phyloP scores from a whole-genome alignment of 1,140 invertebrate species.

The Galleria mellonella region DNA sequence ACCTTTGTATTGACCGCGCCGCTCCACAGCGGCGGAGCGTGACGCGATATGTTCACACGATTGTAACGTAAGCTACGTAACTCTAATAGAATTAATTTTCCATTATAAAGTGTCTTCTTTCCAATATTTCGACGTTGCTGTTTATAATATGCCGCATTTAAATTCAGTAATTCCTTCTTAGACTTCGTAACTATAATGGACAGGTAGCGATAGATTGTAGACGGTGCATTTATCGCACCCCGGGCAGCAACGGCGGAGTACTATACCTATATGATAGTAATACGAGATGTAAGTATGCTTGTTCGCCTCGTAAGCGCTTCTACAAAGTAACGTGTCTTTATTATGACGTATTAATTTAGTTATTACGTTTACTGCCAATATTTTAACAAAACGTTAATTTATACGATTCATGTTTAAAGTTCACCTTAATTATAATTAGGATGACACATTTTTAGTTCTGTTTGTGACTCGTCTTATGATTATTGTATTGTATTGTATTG shows the following conservation, averaged over 20 bases:
- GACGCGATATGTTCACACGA: conserved; percentile 34
- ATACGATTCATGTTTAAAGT: conserved; percentile 37
- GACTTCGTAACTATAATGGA: conserved; percentile 28
- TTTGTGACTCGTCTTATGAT: conserved; percentile 29
- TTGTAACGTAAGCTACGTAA: conserved; percentile 50
- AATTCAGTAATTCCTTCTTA: conserved; percentile 40
- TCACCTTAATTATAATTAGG: conserved; percentile 53
- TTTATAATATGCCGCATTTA: conserved; percentile 32
- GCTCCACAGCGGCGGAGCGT: no score
- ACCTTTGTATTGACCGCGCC: no score
- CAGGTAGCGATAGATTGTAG: conserved; percentile 18
- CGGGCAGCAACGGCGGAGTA: conserved; percentile 25
- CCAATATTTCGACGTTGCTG: conserved; percentile 28
- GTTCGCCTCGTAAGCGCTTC: conserved; percentile 62
- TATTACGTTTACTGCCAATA: conserved; percentile 63
- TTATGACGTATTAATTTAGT: conserved; percentile 29
- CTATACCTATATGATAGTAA: conserved; percentile 18
- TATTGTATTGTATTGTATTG: conserved; percentile 33
- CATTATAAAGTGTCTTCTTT: conserved; percentile 51
- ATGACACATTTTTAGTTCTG: conserved; percentile 59
- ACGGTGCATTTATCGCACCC: conserved; percentile 8
- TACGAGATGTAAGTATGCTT: conserved; percentile 61
- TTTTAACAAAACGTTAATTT: conserved; percentile 59
- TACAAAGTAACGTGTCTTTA: conserved; percentile 46
- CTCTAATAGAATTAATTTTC: conserved; percentile 49